A percentile compares a stretch with the other conserved stretches of the same genome.
Conservation (phyloP, 2,113 vertebrate species). For the Danio rerio region DNA sequence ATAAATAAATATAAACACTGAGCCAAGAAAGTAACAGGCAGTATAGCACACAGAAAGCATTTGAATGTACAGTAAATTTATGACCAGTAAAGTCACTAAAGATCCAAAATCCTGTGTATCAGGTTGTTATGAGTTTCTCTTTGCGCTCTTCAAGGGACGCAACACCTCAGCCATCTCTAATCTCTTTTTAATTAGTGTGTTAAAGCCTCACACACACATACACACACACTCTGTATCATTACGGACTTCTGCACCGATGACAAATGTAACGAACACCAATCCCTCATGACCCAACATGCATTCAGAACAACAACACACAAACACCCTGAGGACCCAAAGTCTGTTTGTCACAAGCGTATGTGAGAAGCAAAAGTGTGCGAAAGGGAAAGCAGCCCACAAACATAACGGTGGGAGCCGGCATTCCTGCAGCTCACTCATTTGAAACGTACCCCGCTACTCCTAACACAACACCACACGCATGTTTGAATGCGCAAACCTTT, state of each 20-base stretch:
- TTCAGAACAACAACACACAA: slow-evolving; percentile 20
- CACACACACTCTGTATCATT: slow-evolving; percentile 6
- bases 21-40: no score
- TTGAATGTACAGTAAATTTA: no score
- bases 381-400: slow-evolving; percentile 49
- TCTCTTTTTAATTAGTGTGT: slow-evolving; percentile 52
- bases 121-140: slow-evolving; percentile 28
- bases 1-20: no score
- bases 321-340: slow-evolving; percentile 4
- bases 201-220: background rate
- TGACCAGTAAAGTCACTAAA: background rate
- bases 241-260: slow-evolving; percentile 27
- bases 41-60: no score
- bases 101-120: background rate
- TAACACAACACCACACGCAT: slow-evolving; percentile 64
- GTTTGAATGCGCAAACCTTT: slow-evolving; percentile 8
- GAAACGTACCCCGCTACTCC: slow-evolving; percentile 70
- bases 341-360: slow-evolving; percentile 20
- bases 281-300: background rate
- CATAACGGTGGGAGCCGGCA: slow-evolving; percentile 74
- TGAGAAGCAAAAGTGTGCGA: slow-evolving; percentile 31
- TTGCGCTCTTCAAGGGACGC: background rate
- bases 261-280: slow-evolving; percentile 9
- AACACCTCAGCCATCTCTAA: slow-evolving; percentile 30
- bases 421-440: slow-evolving; percentile 68